A percentile compares a stretch with the other conserved stretches of the same genome.
These are phyloP conservation scores for Conomelus anceps DNA, from an alignment of 2,888 invertebrate species.

Conservation along the genomic window DNA sequence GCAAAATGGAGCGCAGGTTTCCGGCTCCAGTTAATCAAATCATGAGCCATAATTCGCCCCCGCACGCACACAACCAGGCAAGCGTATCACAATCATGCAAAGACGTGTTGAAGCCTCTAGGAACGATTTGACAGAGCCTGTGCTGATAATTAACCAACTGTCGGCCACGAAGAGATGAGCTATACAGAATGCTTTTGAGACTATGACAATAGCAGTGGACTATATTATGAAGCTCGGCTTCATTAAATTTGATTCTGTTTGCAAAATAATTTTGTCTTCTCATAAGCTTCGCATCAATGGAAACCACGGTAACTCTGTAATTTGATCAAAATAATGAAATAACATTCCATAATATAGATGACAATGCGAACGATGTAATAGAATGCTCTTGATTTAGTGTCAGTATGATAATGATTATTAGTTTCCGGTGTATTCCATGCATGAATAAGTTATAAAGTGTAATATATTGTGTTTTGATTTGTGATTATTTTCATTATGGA, in stretches of 20 bases:
- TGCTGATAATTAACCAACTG: neutral
- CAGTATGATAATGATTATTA: too few species aligned
- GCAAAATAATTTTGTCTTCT: neutral
- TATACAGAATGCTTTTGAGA: neutral
- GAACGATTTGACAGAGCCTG: neutral
- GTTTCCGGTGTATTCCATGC: too few species aligned
- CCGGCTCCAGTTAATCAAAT: neutral
- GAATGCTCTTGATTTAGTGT: too few species aligned
- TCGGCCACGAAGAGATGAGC: neutral
- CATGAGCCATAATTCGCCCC: neutral
- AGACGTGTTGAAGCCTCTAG: neutral
- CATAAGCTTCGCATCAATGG: neutral
- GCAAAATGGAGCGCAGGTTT: neutral
- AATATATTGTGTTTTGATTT: too few species aligned
- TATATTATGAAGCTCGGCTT: neutral
- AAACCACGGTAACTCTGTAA: neutral
- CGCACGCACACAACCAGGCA: neutral
- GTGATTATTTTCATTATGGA: too few species aligned
- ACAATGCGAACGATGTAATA: neutral
- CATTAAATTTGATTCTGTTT: neutral
- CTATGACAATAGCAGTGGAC: neutral
- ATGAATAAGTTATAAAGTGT: too few species aligned
- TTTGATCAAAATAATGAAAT: neutral
- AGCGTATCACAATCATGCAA: neutral
- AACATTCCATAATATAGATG: neutral